A percentile compares a stretch with the other conserved stretches of the same genome.
phyloP scores from a whole-genome alignment of 2,888 invertebrate species.

The Chesias legatella region DNA sequence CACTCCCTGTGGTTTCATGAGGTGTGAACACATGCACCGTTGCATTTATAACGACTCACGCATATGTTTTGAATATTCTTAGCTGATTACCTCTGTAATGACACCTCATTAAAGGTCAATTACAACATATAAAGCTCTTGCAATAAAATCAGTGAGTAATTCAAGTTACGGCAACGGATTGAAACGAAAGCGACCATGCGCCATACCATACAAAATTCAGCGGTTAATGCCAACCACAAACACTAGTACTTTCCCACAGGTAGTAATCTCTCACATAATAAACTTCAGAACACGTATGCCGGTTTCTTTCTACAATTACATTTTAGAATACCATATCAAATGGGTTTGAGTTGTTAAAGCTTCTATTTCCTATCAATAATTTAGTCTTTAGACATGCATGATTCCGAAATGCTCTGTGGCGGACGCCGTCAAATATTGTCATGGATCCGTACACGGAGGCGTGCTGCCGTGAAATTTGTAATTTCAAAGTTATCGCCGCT shows the following conservation, averaged over 20 bases:
- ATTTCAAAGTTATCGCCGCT: conserved; percentile 52
- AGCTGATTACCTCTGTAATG: conserved; percentile 21
- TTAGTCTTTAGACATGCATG: conserved; percentile 49
- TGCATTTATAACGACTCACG: conserved; percentile 51
- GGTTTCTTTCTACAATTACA: conserved; percentile 15
- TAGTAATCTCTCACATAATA: conserved; percentile 7
- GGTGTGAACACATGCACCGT: conserved; percentile 60
- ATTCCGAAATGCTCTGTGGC: conserved; percentile 36
- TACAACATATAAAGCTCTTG: conserved; percentile 1
- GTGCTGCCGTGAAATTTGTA: conserved; percentile 65
- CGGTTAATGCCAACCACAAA: conserved; percentile 13
- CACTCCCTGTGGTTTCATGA: conserved; percentile 62
- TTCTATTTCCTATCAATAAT: conserved; percentile 35
- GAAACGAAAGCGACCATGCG: conserved; percentile 10
- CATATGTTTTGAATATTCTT: conserved; percentile 47
- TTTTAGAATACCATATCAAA: conserved; percentile 17
- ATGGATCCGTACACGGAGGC: conserved; percentile 39
- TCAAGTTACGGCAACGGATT: conserved; percentile 7
- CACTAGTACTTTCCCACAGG: conserved; percentile 7
- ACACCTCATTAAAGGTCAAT: conserved; percentile 6
- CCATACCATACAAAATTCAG: conserved; percentile 4
- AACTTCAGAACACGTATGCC: conserved; percentile 5
- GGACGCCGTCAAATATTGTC: conserved; percentile 52
- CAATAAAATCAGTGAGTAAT: conserved; percentile 5
- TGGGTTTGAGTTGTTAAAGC: conserved; percentile 17